Base-by-base conservation (phyloP, 2,888 invertebrate genomes). In the Philereme vetulata region DNA sequence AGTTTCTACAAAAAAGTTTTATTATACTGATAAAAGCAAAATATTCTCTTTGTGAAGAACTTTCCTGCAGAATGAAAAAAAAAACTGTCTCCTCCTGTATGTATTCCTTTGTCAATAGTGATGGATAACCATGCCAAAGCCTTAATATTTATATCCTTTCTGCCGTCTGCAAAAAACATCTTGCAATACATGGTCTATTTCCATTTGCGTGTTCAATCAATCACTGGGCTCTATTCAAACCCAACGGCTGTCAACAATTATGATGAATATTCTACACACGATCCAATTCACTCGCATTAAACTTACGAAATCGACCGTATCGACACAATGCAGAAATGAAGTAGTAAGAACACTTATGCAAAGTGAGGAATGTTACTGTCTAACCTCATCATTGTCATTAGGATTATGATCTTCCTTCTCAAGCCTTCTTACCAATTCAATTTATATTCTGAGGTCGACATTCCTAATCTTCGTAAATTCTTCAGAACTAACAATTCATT, bases 231-330 rank as follows among this genome's bases (percentile, higher is more conserved):
- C 71, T 60, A 74, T 72, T 74, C 76, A 70, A 74, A 77, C 76
- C 77, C 78, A 77, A 76, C 70, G 77, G 70, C 77, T 82, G 82
- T 82, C 84, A 75, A 71, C 80, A 70, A 71, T 75, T 74, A 76
- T 82, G 81, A 83, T 81, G 77, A 78, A 83, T 82, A 77, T 76
- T 78, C 71, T 74, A 72, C 75, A 73, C 74, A 75, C 77, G 76
- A 78, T 76, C 74, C 75, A 78, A 78, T 78, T 76, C 74, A 68
- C 71, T 78, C 73, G 70, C 73, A 72, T 78, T 76, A 74, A 72
- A 76, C 73, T 82, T 81, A 80, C 73, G 81, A 80, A 81, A 83
- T 77, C 75, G 72, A 71, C 62, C 71, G 72, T 75, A 76, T 74
- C 77, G 73, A 21, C 49, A 56, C 56, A 56, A 56, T 55, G 51